Percentiles rank a stretch among this genome's conserved stretches.
These are phyloP conservation scores for Ophthalmolycus amberensis DNA, from an alignment of 2,113 vertebrate species.

Conservation along the genomic window DNA sequence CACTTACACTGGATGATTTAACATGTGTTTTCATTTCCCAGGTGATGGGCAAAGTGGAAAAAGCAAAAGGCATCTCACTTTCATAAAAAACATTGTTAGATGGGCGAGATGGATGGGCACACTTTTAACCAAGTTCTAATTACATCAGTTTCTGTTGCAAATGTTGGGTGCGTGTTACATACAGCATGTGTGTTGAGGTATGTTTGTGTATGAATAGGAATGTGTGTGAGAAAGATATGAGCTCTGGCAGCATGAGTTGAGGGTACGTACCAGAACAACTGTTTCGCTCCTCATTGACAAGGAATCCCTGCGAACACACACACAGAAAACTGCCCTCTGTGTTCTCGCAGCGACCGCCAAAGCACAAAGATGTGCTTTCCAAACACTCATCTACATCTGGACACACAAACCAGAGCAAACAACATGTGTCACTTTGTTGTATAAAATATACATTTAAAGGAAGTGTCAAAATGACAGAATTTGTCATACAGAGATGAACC, in stretches of 20 bases:
- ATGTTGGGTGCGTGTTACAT: background rate
- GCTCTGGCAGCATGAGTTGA: background rate
- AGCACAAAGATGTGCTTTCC: constrained; percentile 84
- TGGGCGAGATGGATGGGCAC: background rate
- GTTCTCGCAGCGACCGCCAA: constrained; percentile 90
- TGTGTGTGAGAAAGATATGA: background rate
- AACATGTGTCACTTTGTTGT: background rate
- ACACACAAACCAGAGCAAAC: constrained; percentile 32
- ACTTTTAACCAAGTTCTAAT: background rate
- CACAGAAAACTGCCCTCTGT: constrained; percentile 92
- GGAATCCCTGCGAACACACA: constrained; percentile 88
- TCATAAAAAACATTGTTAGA: background rate
- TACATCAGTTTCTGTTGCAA: background rate
- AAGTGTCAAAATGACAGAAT: background rate
- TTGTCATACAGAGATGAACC: background rate
- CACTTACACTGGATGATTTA: background rate
- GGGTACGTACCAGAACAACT: constrained; percentile 88
- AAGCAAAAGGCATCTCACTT: background rate
- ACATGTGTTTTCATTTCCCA: background rate
- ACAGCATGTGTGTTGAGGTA: background rate
- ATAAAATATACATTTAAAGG: background rate
- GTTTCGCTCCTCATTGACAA: constrained; percentile 85
- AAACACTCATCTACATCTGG: constrained; percentile 91
- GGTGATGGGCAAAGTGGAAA: background rate
- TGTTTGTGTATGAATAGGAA: background rate